phyloP scores from a whole-genome alignment of 2,113 vertebrate genomes.

The Urocitellus parryii region DNA sequence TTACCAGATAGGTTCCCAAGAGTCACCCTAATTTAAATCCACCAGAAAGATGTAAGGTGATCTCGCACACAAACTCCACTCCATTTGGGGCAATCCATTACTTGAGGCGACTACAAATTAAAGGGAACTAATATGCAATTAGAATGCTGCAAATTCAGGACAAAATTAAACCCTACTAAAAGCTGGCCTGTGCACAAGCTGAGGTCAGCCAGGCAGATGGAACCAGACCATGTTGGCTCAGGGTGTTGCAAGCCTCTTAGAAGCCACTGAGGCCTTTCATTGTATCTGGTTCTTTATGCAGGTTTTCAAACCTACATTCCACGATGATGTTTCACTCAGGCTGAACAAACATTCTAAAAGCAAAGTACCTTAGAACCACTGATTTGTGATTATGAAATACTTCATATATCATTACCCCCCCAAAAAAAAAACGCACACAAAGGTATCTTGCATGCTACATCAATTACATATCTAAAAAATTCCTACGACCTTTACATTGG shows the following conservation, averaged over 20 bases:
- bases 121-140: background rate
- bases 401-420: background rate
- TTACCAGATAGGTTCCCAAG: background rate
- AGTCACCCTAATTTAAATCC: background rate
- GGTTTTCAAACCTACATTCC: conserved; percentile 15
- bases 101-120: background rate
- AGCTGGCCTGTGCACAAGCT: background rate
- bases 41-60: background rate
- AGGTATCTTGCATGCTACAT: background rate
- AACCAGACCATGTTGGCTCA: background rate
- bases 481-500: background rate
- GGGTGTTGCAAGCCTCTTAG: background rate
- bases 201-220: background rate
- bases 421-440: background rate
- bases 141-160: background rate
- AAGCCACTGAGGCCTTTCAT: conserved; percentile 23
- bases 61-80: too few relatives aligned
- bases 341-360: conserved; percentile 35
- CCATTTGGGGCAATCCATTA: background rate
- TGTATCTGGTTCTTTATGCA: conserved; percentile 37
- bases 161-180: background rate
- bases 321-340: conserved; percentile 11
- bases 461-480: background rate
- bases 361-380: background rate
- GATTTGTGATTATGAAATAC: background rate